A percentile compares a stretch with the other conserved stretches of the same genome.
phyloP scores from a whole-genome alignment of 2,888 invertebrate genomes.

The Conomelus anceps region DNA sequence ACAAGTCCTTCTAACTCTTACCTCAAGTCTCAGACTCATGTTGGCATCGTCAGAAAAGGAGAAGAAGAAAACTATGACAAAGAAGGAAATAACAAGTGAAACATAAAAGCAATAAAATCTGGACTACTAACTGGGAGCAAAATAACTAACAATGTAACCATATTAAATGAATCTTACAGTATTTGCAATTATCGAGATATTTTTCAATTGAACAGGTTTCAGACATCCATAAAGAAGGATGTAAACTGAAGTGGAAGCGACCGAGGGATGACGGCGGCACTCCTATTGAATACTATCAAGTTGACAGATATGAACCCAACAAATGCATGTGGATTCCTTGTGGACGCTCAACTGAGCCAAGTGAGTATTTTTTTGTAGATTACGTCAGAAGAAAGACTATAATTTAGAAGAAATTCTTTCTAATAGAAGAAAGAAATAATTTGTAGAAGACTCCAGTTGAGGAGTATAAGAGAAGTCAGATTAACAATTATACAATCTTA shows the following conservation, averaged over 20 bases:
- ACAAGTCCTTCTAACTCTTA: too few relatives aligned
- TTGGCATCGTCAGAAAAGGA: too few relatives aligned
- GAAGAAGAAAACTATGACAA: too few relatives aligned
- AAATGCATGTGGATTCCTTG: constrained; percentile 86
- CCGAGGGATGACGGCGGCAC: constrained; percentile 92
- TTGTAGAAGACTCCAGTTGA: too few relatives aligned
- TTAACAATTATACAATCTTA: too few relatives aligned
- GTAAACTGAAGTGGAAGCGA: constrained; percentile 91
- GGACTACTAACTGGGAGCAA: too few relatives aligned
- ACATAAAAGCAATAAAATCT: too few relatives aligned
- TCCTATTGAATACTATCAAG: constrained; percentile 91
- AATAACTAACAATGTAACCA: not conserved
- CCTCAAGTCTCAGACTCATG: too few relatives aligned
- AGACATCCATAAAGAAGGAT: constrained; percentile 88
- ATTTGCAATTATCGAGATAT: not conserved
- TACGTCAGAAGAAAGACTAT: not conserved
- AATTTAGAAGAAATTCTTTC: not conserved
- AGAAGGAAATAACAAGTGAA: too few relatives aligned
- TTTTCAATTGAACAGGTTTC: constrained; percentile 45
- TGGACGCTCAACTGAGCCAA: constrained; percentile 73
- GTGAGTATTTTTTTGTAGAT: constrained; percentile 43
- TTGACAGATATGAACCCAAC: constrained; percentile 89
- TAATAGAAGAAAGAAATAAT: too few relatives aligned
- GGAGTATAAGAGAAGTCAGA: too few relatives aligned
- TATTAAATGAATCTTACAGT: not conserved